Percentiles rank a stretch among this genome's conserved stretches.
These are phyloP conservation scores for Lagothrix lagotricha DNA, from an alignment of 2,797 vertebrate species.

Conservation along the genomic window DNA sequence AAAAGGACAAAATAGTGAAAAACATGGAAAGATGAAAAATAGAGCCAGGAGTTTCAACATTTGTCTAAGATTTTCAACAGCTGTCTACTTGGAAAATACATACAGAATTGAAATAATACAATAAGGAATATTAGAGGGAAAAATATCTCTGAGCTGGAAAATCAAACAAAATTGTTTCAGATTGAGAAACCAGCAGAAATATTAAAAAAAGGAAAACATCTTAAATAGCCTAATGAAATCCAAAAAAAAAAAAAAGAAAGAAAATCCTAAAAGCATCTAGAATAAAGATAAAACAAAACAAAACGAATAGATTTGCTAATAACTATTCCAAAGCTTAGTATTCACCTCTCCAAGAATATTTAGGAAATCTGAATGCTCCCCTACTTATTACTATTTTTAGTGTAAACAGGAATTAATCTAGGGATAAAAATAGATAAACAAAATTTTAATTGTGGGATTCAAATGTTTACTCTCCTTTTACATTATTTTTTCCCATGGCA, in stretches of 20 bases:
- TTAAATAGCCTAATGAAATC: not conserved
- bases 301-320: not conserved
- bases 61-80: not conserved
- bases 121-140: not conserved
- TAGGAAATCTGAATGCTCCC: not conserved
- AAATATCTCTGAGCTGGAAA: not conserved
- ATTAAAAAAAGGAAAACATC: not conserved
- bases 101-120: not conserved
- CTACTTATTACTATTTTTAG: not conserved
- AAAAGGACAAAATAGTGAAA: not conserved
- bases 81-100: not conserved
- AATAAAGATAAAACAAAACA: not conserved
- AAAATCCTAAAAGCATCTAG: not conserved
- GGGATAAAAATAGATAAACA: not conserved
- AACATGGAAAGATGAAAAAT: not conserved
- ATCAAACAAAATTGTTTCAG: not conserved
- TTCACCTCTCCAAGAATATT: not conserved
- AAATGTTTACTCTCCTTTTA: not conserved
- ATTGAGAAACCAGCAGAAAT: not conserved
- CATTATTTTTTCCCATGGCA: not conserved
- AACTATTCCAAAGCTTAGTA: not conserved
- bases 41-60: not conserved
- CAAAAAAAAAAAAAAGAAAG: not conserved
- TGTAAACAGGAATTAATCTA: not conserved
- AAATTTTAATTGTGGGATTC: not conserved